These are phyloP conservation scores for Chrysochloris asiatica DNA, from an alignment of 2,113 vertebrate species.

Conservation along the genomic window DNA sequence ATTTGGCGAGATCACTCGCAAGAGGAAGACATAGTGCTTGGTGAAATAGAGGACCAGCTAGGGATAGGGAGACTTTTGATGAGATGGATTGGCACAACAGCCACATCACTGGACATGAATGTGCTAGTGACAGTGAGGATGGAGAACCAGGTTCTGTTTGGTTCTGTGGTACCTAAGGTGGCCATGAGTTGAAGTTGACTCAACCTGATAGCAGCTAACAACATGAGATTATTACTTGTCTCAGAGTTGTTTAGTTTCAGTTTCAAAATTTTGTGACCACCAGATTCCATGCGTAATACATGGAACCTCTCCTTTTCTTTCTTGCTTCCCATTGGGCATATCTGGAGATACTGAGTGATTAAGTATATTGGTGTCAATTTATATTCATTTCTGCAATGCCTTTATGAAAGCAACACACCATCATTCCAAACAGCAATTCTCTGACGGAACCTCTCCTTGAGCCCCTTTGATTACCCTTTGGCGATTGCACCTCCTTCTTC, in stretches of 20 bases:
- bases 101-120: not conserved
- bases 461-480: not conserved
- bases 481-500: not conserved
- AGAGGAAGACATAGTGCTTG: not conserved
- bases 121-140: not conserved
- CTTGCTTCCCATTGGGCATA: not conserved
- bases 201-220: not conserved
- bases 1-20: not conserved
- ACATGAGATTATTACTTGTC: not conserved
- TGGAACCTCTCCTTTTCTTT: not conserved
- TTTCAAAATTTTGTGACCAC: not conserved
- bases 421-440: not conserved
- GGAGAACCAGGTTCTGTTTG: not conserved
- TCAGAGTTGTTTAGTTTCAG: not conserved
- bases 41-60: not conserved
- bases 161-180: not conserved
- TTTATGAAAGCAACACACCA: not conserved
- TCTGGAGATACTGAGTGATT: not conserved
- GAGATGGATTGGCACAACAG: not conserved
- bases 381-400: not conserved
- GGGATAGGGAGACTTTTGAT: not conserved
- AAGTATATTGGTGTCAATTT: not conserved
- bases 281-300: not conserved
- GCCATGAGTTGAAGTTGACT: not conserved
- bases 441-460: not conserved